Evolutionary conservation across 2,888 invertebrate genomes (phyloP).

Genomic region (Drosophila prolongata): DNA sequence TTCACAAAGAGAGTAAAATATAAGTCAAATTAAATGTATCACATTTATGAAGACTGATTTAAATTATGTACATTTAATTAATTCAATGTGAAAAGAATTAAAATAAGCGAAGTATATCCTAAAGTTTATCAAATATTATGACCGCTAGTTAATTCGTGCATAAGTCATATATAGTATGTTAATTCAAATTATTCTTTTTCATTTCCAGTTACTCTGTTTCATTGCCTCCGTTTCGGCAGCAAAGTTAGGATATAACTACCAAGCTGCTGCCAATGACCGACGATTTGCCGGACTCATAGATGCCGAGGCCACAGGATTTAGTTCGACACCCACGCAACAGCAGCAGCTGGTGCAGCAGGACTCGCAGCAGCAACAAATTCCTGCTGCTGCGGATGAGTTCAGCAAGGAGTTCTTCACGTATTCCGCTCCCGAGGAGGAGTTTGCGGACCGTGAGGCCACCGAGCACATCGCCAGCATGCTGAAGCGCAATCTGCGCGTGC

Average conservation of each 20-base stretch:
- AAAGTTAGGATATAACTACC: slow-evolving; percentile 74
- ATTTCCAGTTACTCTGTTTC: slow-evolving; percentile 60
- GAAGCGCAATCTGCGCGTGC: slow-evolving; percentile 79
- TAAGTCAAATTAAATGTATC: no score
- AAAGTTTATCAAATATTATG: no score
- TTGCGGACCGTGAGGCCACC: slow-evolving; percentile 59
- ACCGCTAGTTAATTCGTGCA: no score
- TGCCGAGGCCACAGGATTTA: slow-evolving; percentile 68
- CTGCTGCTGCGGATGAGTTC: slow-evolving; percentile 57
- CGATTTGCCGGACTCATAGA: slow-evolving; percentile 67
- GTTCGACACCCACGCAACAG: slow-evolving; percentile 31
- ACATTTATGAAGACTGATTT: no score
- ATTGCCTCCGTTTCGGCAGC: slow-evolving; percentile 58
- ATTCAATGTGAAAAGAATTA: no score
- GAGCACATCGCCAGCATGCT: slow-evolving; percentile 63
- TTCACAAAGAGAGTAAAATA: no score
- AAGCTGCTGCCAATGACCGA: slow-evolving; percentile 47
- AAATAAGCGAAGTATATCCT: no score
- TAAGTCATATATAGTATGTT: background rate
- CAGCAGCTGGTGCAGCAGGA: slow-evolving; percentile 29
- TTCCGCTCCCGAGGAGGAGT: slow-evolving; percentile 80
- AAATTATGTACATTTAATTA: no score
- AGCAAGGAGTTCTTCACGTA: slow-evolving; percentile 81
- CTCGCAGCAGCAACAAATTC: slow-evolving; percentile 10
- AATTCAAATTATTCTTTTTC: background rate